Evolutionary conservation across 2,888 invertebrate genomes (phyloP).

Genomic region (Dilophus febrilis): DNA sequence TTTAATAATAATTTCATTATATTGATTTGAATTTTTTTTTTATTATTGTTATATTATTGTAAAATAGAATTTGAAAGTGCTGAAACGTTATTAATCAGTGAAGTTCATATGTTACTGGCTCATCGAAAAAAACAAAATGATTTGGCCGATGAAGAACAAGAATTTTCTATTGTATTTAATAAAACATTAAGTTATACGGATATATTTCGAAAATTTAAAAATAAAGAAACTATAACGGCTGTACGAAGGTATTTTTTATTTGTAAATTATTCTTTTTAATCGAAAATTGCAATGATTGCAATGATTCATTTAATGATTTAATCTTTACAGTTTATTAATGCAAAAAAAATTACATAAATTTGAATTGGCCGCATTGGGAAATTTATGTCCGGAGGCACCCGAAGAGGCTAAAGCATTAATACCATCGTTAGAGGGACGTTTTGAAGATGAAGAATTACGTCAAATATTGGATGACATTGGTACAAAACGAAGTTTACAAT

Average conservation of each 20-base stretch:
- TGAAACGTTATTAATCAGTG: conserved; percentile 89
- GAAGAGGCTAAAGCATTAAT: conserved; percentile 97
- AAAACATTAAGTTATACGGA: conserved; percentile 94
- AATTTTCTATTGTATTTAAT: conserved; percentile 95
- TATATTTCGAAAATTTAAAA: conserved; percentile 92
- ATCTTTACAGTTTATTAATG: conserved; percentile 57
- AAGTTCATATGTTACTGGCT: conserved; percentile 89
- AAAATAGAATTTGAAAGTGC: conserved; percentile 99
- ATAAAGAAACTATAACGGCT: conserved; percentile 92
- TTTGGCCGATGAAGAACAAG: conserved; percentile 94
- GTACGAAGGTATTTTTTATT: conserved; percentile 74
- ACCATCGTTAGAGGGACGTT: conserved; percentile 89
- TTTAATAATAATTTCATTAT: too few species aligned
- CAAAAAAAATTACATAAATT: conserved; percentile 96
- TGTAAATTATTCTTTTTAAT: too few species aligned
- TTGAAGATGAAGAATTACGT: conserved; percentile 96
- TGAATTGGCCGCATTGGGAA: conserved; percentile 91
- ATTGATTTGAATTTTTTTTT: too few species aligned
- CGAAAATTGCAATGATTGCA: not conserved
- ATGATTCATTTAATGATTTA: conserved; percentile 6
- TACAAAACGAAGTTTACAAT: conserved; percentile 94
- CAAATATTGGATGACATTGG: conserved; percentile 95
- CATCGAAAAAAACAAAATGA: conserved; percentile 97
- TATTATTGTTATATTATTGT: too few species aligned
- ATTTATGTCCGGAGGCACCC: conserved; percentile 95